Evolutionary conservation across 1,140 invertebrate species (phyloP).

Genomic region (Phthorimaea operculella): DNA sequence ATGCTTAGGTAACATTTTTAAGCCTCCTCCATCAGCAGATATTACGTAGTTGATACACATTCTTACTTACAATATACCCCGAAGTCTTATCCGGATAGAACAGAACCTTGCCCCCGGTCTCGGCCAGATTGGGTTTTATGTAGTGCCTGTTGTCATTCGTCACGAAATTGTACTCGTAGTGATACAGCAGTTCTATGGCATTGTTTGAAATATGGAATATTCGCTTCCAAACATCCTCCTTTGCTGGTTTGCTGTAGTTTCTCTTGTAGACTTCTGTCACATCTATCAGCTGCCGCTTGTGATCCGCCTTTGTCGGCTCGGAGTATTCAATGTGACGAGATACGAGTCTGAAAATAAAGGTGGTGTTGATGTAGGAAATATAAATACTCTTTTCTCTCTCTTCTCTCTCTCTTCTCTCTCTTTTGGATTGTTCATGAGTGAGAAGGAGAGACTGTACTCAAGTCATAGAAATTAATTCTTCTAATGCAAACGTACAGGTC

Average conservation of each 20-base stretch:
- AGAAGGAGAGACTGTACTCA: too few relatives aligned
- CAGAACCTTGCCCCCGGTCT: slow-evolving; percentile 72
- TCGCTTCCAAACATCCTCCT: slow-evolving; percentile 73
- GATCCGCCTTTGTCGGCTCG: slow-evolving; percentile 40
- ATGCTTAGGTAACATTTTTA: too few relatives aligned
- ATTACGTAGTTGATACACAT: too few relatives aligned
- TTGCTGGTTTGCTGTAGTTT: slow-evolving; percentile 65
- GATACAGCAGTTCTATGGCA: slow-evolving; percentile 75
- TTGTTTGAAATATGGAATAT: slow-evolving; percentile 72
- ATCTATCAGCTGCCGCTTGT: slow-evolving; percentile 47
- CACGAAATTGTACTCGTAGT: slow-evolving; percentile 75
- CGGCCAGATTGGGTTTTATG: slow-evolving; percentile 72
- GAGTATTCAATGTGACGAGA: slow-evolving; percentile 43
- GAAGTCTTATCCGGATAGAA: slow-evolving; percentile 72
- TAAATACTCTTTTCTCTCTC: too few relatives aligned
- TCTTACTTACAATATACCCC: slow-evolving; percentile 72
- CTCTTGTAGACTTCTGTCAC: slow-evolving; percentile 73
- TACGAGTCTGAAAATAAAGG: slow-evolving; percentile 39
- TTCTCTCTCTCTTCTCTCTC: too few relatives aligned
- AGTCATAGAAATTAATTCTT: too few relatives aligned
- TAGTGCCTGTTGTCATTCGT: slow-evolving; percentile 74
- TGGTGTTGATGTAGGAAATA: too few relatives aligned
- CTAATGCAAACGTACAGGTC: slow-evolving; percentile 60
- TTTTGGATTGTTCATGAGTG: too few relatives aligned
- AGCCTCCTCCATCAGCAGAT: too few relatives aligned